These are phyloP conservation scores for Oceanites oceanicus DNA, from an alignment of 2,113 vertebrate species.

Conservation along the genomic window DNA sequence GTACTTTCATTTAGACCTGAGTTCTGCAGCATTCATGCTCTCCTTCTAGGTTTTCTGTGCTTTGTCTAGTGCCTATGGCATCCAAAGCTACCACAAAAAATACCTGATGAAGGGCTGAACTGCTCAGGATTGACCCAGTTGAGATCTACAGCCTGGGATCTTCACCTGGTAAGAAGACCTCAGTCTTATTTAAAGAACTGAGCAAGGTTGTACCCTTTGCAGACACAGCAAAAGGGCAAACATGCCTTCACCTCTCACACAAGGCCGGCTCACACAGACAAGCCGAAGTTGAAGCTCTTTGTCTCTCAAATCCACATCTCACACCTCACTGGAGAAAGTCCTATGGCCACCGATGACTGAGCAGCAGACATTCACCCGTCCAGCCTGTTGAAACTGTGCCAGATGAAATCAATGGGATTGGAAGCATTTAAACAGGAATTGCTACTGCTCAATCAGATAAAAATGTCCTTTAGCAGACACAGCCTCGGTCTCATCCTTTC, in stretches of 20 bases:
- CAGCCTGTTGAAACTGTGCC: constrained; percentile 19
- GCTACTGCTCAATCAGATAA: not conserved
- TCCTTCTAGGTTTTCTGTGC: not conserved
- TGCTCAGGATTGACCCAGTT: not conserved
- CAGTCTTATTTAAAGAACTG: not conserved
- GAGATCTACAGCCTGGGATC: not conserved
- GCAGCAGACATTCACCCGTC: not conserved
- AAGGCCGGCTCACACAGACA: not conserved
- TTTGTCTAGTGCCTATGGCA: not conserved
- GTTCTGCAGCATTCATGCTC: not conserved
- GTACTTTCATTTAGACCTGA: not conserved
- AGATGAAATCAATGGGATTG: not conserved
- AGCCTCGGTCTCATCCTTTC: accelerated
- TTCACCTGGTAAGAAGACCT: not conserved
- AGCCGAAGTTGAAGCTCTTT: not conserved
- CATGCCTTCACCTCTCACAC: not conserved
- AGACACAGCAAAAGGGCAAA: not conserved
- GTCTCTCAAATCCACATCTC: constrained; percentile 31
- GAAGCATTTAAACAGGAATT: constrained; percentile 21
- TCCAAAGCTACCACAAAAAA: not conserved
- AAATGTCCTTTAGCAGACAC: not conserved
- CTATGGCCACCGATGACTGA: not conserved
- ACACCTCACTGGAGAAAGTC: constrained; percentile 46
- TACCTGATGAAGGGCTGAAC: not conserved
- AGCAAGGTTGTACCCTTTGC: not conserved